Conservation (phyloP, 2,113 vertebrate species). For the cattle (Bos taurus) region ARS-UCD2.0 NC_037333.1:73276001-73276500, state of each 20-base stretch:
- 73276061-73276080: neutral
- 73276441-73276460: neutral
- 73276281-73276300: neutral
- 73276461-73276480: neutral
- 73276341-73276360: conserved; percentile 8
- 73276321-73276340: neutral
- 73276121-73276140: neutral
- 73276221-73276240: neutral
- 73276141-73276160: neutral
- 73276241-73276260: neutral
- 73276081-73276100: neutral
- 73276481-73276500: neutral
- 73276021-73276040: neutral
- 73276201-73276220: neutral
- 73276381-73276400: neutral
- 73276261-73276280: neutral
- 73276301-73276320: neutral
- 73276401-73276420: neutral
- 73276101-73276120: neutral
- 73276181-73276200: neutral
- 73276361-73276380: neutral
- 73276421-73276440: neutral
- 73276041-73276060: neutral
- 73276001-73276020: neutral
- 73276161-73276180: neutral